phyloP scores from a whole-genome alignment of 2,113 vertebrate species.

The Mastomys natalensis region DNA sequence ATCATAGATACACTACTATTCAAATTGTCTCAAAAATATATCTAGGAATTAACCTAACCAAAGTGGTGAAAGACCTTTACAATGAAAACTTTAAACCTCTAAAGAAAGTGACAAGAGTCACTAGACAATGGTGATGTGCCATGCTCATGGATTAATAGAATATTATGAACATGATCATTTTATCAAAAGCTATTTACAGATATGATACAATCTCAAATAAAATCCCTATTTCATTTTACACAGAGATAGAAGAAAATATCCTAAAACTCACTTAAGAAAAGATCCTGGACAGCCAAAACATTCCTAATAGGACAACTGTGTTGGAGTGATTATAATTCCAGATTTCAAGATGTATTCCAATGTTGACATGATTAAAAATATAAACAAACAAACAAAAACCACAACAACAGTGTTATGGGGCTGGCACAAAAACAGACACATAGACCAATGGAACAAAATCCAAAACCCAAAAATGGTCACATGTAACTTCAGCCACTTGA shows the following conservation, averaged over 20 bases:
- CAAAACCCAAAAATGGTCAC: background rate
- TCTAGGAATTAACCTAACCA: background rate
- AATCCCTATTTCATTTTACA: background rate
- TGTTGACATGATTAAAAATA: background rate
- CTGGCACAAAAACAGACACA: background rate
- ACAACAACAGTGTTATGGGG: background rate
- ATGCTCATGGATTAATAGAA: background rate
- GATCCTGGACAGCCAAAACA: background rate
- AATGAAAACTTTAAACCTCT: background rate
- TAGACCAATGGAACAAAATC: background rate
- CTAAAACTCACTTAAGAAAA: background rate
- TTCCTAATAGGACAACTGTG: background rate
- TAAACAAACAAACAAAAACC: background rate
- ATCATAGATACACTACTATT: background rate
- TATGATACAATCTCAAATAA: background rate
- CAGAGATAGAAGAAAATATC: background rate
- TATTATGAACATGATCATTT: background rate
- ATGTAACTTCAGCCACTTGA: background rate
- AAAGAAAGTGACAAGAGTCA: background rate
- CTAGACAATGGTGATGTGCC: background rate
- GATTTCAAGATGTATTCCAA: background rate
- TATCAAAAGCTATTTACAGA: background rate
- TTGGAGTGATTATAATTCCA: background rate
- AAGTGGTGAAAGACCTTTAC: background rate
- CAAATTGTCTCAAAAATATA: background rate